Conservation (phyloP, 1,140 invertebrate species). For the Drosophila persimilis region DNA sequence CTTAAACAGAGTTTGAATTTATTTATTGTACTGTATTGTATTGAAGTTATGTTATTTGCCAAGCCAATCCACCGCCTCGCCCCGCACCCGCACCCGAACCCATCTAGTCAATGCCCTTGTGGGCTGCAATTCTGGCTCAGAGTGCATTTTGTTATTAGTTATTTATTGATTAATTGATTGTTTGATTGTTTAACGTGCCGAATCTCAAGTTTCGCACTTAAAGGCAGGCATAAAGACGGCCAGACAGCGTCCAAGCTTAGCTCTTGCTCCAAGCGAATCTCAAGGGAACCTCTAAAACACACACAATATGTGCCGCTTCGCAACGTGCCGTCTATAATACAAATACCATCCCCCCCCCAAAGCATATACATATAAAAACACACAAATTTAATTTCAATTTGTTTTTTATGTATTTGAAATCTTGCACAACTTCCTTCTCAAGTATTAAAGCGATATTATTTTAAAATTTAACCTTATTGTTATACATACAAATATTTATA, state of each 20-base stretch:
- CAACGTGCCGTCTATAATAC: slow-evolving; percentile 53
- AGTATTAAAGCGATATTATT: slow-evolving; percentile 82
- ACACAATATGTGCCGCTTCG: slow-evolving; percentile 6
- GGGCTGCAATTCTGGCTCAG: slow-evolving; percentile 53
- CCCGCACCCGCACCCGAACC: neutral
- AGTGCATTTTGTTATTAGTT: slow-evolving; percentile 80
- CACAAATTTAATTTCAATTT: slow-evolving; percentile 47
- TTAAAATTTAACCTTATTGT: slow-evolving; percentile 72
- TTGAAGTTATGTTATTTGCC: slow-evolving; percentile 49
- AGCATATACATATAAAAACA: slow-evolving; percentile 5
- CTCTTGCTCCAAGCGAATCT: slow-evolving; percentile 73
- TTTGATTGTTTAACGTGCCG: slow-evolving; percentile 62
- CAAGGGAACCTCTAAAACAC: slow-evolving; percentile 61
- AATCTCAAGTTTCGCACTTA: slow-evolving; percentile 74
- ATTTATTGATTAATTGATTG: slow-evolving; percentile 64
- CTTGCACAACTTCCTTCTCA: slow-evolving; percentile 80
- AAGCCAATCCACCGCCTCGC: slow-evolving; percentile 13
- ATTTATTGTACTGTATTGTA: slow-evolving; percentile 22
- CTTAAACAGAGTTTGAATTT: slow-evolving; percentile 13
- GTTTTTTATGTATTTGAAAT: slow-evolving; percentile 58
- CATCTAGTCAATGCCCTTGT: slow-evolving; percentile 72
- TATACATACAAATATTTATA: slow-evolving; percentile 70
- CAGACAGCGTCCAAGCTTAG: slow-evolving; percentile 43
- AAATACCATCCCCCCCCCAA: slow-evolving; percentile 29
- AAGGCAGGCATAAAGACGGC: slow-evolving; percentile 13